Conservation (phyloP, 2,888 invertebrate species). For the Carabus problematicus region DNA sequence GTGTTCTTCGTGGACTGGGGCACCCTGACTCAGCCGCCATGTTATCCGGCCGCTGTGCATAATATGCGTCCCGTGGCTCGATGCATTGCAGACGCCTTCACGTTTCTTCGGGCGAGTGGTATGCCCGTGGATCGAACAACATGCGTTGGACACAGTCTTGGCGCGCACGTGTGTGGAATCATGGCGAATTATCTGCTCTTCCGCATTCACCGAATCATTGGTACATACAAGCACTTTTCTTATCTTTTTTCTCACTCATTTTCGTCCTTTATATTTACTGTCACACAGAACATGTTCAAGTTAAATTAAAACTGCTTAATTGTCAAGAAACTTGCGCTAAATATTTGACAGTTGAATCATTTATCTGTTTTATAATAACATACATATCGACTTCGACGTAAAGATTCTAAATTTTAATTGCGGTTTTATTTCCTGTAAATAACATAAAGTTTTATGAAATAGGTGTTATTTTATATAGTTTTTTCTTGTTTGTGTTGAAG, state of each 20-base stretch:
- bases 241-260: too few relatives aligned
- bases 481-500: slow-evolving; percentile 51
- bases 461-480: too few relatives aligned
- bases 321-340: too few relatives aligned
- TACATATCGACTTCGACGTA: too few relatives aligned
- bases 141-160: slow-evolving; percentile 77
- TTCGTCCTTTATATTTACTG: too few relatives aligned
- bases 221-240: slow-evolving; percentile 53
- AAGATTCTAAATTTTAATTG: too few relatives aligned
- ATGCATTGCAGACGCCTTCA: slow-evolving; percentile 72
- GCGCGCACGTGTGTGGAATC: slow-evolving; percentile 79
- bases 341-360: too few relatives aligned
- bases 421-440: too few relatives aligned
- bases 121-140: slow-evolving; percentile 70
- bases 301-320: too few relatives aligned
- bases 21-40: slow-evolving; percentile 71
- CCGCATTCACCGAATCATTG: slow-evolving; percentile 76
- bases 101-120: slow-evolving; percentile 69
- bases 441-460: too few relatives aligned
- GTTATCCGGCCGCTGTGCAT: slow-evolving; percentile 73
- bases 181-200: slow-evolving; percentile 76
- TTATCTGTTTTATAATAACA: too few relatives aligned
- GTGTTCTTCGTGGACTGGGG: slow-evolving; percentile 82
- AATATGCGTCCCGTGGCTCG: slow-evolving; percentile 75
- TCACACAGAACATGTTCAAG: too few relatives aligned